A percentile compares a stretch with the other conserved stretches of the same genome.
These are phyloP conservation scores for Polylopha cassiicola DNA, from an alignment of 2,888 invertebrate genomes.

Conservation along the genomic window DNA sequence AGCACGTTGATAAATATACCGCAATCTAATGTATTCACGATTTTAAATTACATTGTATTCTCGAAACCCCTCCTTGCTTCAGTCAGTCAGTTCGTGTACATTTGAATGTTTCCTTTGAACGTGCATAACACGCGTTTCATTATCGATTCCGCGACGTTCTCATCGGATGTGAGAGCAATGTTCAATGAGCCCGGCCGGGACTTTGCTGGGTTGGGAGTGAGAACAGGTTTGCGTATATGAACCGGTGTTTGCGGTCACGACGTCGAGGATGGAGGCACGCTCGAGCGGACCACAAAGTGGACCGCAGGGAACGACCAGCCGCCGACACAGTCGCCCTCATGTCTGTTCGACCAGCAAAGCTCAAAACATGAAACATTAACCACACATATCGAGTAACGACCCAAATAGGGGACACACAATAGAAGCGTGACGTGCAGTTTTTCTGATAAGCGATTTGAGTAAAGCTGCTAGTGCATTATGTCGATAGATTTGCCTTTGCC, in stretches of 20 bases:
- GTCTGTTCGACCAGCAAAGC: slow-evolving; percentile 41
- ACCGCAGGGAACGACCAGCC: slow-evolving; percentile 42
- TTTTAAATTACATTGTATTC: slow-evolving; percentile 2
- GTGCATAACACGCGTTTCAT: slow-evolving; percentile 30
- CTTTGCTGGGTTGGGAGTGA: slow-evolving; percentile 31
- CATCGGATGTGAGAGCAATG: slow-evolving; percentile 36
- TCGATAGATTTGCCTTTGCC: slow-evolving; percentile 34
- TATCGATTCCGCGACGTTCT: slow-evolving; percentile 32
- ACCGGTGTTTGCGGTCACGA: slow-evolving; percentile 62
- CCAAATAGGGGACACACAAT: slow-evolving; percentile 51
- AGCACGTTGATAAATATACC: no score
- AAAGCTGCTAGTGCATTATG: slow-evolving; percentile 38
- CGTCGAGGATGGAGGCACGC: slow-evolving; percentile 50
- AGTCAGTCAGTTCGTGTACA: slow-evolving; percentile 15
- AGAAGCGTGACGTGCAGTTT: slow-evolving; percentile 47
- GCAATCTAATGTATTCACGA: no score
- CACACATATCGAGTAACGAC: slow-evolving; percentile 48
- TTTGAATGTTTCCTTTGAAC: slow-evolving; percentile 28
- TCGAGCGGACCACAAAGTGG: slow-evolving; percentile 58
- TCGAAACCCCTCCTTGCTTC: slow-evolving; percentile 3
- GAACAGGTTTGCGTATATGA: slow-evolving; percentile 59
- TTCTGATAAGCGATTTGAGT: slow-evolving; percentile 43
- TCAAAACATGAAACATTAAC: slow-evolving; percentile 41
- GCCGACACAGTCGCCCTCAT: slow-evolving; percentile 25
- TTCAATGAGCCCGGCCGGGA: slow-evolving; percentile 31